Evolutionary conservation across 2,797 vertebrate species (phyloP), one percentile per base, ranked within the genome.

Genomic region (Capromys pilorides): DNA sequence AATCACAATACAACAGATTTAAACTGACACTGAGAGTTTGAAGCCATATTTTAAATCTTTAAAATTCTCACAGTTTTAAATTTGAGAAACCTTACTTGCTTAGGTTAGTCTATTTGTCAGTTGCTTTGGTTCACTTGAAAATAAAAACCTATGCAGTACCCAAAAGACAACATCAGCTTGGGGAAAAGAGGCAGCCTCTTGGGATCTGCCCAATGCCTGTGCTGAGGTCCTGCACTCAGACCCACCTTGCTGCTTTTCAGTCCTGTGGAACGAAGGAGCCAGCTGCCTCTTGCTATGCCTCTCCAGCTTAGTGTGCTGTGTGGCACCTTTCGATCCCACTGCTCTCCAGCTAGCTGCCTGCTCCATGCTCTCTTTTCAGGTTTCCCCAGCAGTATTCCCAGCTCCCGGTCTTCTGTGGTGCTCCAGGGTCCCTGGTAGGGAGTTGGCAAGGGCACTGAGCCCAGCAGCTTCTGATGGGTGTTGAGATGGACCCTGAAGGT

Each of bases 1-100:
- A 95, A n/a, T 82, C 62, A 95, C 8, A 61, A 51, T 31, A 31
- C 39, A 86, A 82, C 49, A 54, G 57, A 89, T 82, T 79, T 91
- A 49, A 94, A 21, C 28, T 78, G n/a, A 96, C 96, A 94, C n/a
- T 54, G 88, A 94, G 24, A 49, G 7, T 28, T 85, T 77, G 33
- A 67, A 45, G 41, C 2, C 41, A 80, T 94, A 88, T 79, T 78
- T 79, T 24, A 11, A 83, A 61, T 86, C 7, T n/a, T 31, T 67
- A 31, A n/a, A 54, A 57, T 51, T 62, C 49, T 80, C 83, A 73
- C 51, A 78, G 9, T 64, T 69, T 90, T 49, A 75, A 94, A 89
- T 93, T 84, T 51, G 81, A 81, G 77, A 96, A 92, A 93, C 4
- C 66, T 69, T 61, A 45, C 4, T 5, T 22, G 33, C 71, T 10